These are phyloP conservation scores for Caenorhabditis macrosperma DNA, from an alignment of 2,888 invertebrate genomes.

Conservation along the genomic window DNA sequence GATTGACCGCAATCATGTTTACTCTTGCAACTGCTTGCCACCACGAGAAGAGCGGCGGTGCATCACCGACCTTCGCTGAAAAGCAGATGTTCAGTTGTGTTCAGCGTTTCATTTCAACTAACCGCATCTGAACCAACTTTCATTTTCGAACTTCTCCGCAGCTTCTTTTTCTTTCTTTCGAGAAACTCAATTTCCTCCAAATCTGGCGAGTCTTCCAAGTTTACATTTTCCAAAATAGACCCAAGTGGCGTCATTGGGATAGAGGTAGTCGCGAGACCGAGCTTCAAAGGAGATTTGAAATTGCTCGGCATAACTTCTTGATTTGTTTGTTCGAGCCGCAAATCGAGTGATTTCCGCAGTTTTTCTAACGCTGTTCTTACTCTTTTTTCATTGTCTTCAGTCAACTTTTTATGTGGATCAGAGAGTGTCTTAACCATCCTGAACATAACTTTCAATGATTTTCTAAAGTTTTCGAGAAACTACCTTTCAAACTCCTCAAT, in stretches of 20 bases:
- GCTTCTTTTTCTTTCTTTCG: constrained; percentile 2
- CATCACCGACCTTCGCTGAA: not conserved
- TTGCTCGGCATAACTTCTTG: not conserved
- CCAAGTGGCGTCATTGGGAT: constrained; percentile 6
- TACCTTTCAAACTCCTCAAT: not conserved
- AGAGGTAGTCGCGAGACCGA: not conserved
- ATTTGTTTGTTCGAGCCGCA: not conserved
- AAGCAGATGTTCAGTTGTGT: too few species aligned
- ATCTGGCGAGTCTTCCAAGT: not conserved
- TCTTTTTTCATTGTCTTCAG: not conserved
- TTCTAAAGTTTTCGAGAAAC: not conserved
- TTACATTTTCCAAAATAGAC: not conserved
- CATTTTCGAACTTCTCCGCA: constrained; percentile 23
- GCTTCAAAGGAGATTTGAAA: not conserved
- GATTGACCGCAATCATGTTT: not conserved
- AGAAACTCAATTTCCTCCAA: not conserved
- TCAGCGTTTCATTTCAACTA: not conserved
- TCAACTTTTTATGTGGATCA: not conserved
- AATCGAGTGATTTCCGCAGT: not conserved
- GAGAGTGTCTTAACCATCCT: not conserved
- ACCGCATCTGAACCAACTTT: not conserved
- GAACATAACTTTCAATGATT: not conserved
- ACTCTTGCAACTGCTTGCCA: not conserved
- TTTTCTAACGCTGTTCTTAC: not conserved
- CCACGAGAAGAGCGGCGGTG: not conserved